Conservation (phyloP, 2,113 vertebrate species). For the Hyperopisus bebe region DNA sequence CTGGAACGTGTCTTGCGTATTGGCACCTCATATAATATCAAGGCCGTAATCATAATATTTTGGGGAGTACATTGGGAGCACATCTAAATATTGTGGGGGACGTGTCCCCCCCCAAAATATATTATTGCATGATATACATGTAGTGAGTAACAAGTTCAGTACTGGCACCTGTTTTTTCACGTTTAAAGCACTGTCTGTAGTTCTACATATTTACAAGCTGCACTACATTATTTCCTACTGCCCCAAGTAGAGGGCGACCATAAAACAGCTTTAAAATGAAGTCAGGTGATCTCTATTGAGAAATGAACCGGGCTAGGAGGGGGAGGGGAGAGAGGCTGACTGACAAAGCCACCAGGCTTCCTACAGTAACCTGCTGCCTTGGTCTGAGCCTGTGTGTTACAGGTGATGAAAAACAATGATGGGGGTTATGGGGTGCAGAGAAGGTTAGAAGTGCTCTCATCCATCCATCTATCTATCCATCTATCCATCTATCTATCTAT, state of each 20-base stretch:
- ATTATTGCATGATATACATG: neutral
- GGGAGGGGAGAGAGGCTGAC: neutral
- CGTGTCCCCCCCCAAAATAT: too few species aligned
- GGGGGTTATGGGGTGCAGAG: neutral
- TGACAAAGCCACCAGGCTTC: neutral
- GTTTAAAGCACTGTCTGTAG: neutral
- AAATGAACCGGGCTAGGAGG: neutral
- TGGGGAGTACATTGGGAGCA: too few species aligned
- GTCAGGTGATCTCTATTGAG: neutral
- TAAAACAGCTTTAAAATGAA: neutral
- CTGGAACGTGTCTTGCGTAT: neutral
- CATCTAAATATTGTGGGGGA: too few species aligned
- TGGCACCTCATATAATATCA: neutral
- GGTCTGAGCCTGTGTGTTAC: neutral
- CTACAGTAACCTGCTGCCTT: neutral
- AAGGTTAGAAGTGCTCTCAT: neutral
- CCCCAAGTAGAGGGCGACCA: neutral
- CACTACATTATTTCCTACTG: neutral
- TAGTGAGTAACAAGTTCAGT: neutral
- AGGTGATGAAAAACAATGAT: neutral
- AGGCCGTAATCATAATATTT: too few species aligned
- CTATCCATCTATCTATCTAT: neutral
- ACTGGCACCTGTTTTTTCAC: neutral
- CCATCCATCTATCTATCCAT: neutral
- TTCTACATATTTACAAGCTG: neutral